Percentiles rank a stretch among this genome's conserved stretches.
Evolutionary conservation across 1,140 invertebrate genomes (phyloP).

Genomic region (Scaptomyza hsui): DNA sequence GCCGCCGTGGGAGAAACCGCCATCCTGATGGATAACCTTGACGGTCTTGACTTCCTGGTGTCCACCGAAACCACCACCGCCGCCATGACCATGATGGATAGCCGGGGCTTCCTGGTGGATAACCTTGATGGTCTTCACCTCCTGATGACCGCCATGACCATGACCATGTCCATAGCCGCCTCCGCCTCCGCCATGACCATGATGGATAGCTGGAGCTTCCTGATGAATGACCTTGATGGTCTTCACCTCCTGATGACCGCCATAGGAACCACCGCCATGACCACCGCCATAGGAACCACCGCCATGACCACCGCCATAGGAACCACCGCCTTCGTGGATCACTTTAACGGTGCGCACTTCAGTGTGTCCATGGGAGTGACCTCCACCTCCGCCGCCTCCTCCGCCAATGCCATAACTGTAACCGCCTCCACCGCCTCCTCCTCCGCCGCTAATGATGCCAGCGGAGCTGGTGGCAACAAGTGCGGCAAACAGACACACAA

Average conservation of each 20-base stretch:
- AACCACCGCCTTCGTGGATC: slow-evolving; percentile 56
- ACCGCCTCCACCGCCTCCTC: slow-evolving; percentile 62
- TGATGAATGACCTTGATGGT: slow-evolving; percentile 64
- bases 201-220: slow-evolving; percentile 21
- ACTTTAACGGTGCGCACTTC: slow-evolving; percentile 66
- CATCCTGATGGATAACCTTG: slow-evolving; percentile 52
- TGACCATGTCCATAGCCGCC: too few relatives aligned
- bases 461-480: slow-evolving; percentile 74
- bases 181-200: slow-evolving; percentile 19
- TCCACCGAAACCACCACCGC: slow-evolving; percentile 32
- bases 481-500: slow-evolving; percentile 71
- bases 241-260: slow-evolving; percentile 51
- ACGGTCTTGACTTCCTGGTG: slow-evolving; percentile 54
- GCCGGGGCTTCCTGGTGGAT: slow-evolving; percentile 47
- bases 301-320: slow-evolving; percentile 11
- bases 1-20: slow-evolving; percentile 24
- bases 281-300: slow-evolving; percentile 29
- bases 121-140: slow-evolving; percentile 58
- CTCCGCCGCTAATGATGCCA: slow-evolving; percentile 67
- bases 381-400: slow-evolving; percentile 15
- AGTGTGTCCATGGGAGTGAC: slow-evolving; percentile 32
- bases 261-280: slow-evolving; percentile 39
- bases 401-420: slow-evolving; percentile 60
- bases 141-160: slow-evolving; percentile 25
- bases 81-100: slow-evolving; percentile 36